A percentile compares a stretch with the other conserved stretches of the same genome.
Conservation (phyloP, 2,113 vertebrate species). For the Isichthys henryi region DNA sequence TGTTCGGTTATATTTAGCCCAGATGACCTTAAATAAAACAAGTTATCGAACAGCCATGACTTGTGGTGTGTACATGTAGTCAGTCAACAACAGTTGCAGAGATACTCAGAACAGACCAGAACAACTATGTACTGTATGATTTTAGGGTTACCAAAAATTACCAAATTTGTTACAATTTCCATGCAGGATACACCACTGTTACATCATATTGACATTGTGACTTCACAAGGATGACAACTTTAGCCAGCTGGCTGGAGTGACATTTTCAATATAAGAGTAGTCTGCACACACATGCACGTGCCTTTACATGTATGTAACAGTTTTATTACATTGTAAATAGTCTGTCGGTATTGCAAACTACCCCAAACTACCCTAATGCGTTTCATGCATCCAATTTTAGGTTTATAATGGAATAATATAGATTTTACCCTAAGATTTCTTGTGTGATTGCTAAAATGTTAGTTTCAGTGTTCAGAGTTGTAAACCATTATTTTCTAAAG, state of each 20-base stretch:
- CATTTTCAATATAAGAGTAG: too few relatives aligned
- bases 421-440: too few relatives aligned
- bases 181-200: neutral
- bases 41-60: neutral
- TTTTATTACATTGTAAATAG: too few relatives aligned
- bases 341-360: too few relatives aligned
- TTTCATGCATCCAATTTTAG: too few relatives aligned
- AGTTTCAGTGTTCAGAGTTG: neutral
- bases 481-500: neutral
- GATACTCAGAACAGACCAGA: neutral
- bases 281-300: too few relatives aligned
- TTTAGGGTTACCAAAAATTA: neutral
- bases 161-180: neutral
- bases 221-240: neutral
- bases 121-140: neutral
- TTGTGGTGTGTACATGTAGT: neutral
- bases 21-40: neutral
- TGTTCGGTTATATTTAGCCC: neutral
- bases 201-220: neutral
- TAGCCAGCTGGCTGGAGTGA: neutral
- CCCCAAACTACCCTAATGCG: too few relatives aligned
- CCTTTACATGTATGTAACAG: too few relatives aligned
- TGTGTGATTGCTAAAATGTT: neutral
- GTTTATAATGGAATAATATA: too few relatives aligned
- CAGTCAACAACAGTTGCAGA: neutral